Percentiles rank a stretch among this genome's conserved stretches.
phyloP scores from a whole-genome alignment of 2,888 invertebrate genomes.

The Drosophila falleni region DNA sequence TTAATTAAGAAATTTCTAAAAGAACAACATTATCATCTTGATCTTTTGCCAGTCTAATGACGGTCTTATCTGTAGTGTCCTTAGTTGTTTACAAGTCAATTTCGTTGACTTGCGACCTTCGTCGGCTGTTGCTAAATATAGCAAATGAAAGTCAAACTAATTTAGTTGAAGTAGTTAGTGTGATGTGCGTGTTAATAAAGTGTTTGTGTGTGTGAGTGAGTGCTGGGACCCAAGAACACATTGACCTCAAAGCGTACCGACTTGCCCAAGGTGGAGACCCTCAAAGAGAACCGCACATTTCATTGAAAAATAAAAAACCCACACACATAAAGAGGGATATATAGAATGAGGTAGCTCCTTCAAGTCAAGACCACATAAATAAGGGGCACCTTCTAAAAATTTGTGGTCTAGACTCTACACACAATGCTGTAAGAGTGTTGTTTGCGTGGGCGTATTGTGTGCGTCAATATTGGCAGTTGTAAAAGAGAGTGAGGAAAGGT shows the following conservation, averaged over 20 bases:
- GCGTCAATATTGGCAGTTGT: conserved; percentile 50
- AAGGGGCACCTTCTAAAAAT: conserved; percentile 25
- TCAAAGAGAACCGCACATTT: conserved; percentile 53
- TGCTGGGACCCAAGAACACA: conserved; percentile 63
- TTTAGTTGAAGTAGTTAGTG: conserved; percentile 43
- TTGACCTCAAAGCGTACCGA: conserved; percentile 69
- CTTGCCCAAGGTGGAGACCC: conserved; percentile 49
- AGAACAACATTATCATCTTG: not conserved
- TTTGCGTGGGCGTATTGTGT: conserved; percentile 39
- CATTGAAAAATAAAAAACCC: conserved; percentile 57
- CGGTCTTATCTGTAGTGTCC: conserved; percentile 16
- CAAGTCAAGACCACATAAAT: conserved; percentile 43
- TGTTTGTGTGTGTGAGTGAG: conserved; percentile 22
- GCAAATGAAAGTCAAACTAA: conserved; percentile 50
- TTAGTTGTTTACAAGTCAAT: conserved; percentile 49
- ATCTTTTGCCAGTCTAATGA: not conserved
- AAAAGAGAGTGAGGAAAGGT: not conserved
- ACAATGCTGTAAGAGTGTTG: conserved; percentile 5
- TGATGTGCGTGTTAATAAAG: conserved; percentile 46
- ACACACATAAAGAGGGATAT: conserved; percentile 15
- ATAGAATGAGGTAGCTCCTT: conserved; percentile 10
- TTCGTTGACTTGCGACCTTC: conserved; percentile 43
- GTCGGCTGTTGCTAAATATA: conserved; percentile 54
- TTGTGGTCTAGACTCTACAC: conserved; percentile 27
- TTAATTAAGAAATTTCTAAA: not conserved